Evolutionary conservation across 2,797 vertebrate genomes (phyloP).

Genomic region (Spinus olivaceus): DNA sequence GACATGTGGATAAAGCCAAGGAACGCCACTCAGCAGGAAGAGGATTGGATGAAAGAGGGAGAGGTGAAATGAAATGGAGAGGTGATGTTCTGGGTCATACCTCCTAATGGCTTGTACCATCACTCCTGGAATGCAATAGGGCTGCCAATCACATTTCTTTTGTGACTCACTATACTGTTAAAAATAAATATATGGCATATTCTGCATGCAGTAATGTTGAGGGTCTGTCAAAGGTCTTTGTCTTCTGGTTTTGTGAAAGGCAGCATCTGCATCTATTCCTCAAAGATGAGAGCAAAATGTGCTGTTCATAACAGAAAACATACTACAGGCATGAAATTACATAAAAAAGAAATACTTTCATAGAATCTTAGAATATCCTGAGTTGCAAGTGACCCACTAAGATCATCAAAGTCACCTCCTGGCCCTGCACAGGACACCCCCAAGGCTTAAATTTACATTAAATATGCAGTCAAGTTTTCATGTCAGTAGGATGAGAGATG

Average conservation of each 20-base stretch:
- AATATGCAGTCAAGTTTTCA: not conserved
- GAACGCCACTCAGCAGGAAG: not conserved
- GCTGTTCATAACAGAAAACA: not conserved
- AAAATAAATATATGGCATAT: slow-evolving; percentile 32
- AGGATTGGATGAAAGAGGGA: not conserved
- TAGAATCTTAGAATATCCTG: not conserved
- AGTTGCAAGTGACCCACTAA: not conserved
- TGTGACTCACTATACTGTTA: not conserved
- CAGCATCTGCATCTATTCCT: not conserved
- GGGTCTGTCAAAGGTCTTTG: not conserved
- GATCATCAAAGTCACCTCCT: not conserved
- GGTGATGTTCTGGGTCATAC: not conserved
- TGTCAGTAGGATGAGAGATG: not conserved
- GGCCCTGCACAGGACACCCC: not conserved
- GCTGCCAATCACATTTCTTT: not conserved
- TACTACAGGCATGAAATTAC: not conserved
- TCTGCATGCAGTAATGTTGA: not conserved
- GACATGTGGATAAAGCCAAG: not conserved
- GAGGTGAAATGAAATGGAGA: slow-evolving; percentile 17
- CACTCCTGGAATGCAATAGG: not conserved
- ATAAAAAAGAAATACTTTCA: not conserved
- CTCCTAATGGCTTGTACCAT: not conserved
- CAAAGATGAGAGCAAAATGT: not conserved
- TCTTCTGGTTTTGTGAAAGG: not conserved
- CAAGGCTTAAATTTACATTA: not conserved